Evolutionary conservation across 2,888 invertebrate genomes (phyloP), one percentile per base, ranked within the genome.

Genomic region (Caenorhabditis sp.): DNA sequence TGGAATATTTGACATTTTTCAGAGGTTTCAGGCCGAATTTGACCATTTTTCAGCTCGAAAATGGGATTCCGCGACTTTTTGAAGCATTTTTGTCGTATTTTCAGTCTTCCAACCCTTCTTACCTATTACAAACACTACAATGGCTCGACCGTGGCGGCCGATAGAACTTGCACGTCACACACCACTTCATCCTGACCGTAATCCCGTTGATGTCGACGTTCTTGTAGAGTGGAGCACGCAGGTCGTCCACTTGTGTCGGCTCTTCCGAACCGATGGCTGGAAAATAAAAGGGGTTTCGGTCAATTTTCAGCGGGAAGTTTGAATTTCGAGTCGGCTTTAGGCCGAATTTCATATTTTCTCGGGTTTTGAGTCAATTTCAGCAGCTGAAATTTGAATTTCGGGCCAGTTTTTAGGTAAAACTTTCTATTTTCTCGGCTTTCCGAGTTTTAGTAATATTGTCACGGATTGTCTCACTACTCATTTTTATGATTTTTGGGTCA

Each of bases 141-240:
- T 99, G 99, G 82, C 97, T 97, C 94, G 98, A 98, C 92, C 99
- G 94, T 86, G 99, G 99, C 93, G 99, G 99, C 92, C 99, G 95
- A 94, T 99, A 99, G 94, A 99, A 99, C 94, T 98, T 97, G 94
- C 99, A 99, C 2, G 99, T 99, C 89, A 97, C 96, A 94, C 99
- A 91, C 86, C 86, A 88, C 51, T 86, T 99, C 98, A 99, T 98
- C 86, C 98, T 95, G 85, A 99, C 97, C 16, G 97, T 97, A 89
- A 98, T 97, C 84, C 98, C 98, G 94, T 97, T 97, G 90, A 99
- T 97, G 93, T 98, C 98, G 87, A 98, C 97, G 80, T 91, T 92
- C 76, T 91, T 92, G 93, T 98, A 98, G 84, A 99, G 94, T 12
- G 94, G 93, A 84, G 98, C 97, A 91, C 97, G 95, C 93, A 97